Evolutionary conservation across 64 coral and sea anemone species (phyloP).

Genomic region (Montipora sp.): DNA sequence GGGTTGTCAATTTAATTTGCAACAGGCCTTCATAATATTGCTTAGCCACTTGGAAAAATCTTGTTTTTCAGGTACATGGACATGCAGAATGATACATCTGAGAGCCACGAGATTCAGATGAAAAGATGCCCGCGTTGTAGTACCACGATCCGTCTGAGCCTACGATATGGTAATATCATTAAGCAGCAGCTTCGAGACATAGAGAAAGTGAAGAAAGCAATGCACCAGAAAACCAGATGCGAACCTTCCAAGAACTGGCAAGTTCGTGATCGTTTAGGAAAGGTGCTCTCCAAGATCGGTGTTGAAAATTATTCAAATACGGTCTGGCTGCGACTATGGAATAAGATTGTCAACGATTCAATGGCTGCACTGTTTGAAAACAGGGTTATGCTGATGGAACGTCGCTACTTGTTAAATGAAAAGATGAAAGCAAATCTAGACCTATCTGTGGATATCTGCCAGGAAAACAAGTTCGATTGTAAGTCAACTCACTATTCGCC

Average conservation of each 20-base stretch:
- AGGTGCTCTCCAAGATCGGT: background rate
- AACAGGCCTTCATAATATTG: rapidly evolving
- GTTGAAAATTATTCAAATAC: too few species aligned
- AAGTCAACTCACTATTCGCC: background rate
- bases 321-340: too few species aligned
- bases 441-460: background rate
- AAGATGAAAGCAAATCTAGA: background rate
- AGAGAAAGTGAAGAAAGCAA: slow-evolving; percentile 56
- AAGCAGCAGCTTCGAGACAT: slow-evolving; percentile 57
- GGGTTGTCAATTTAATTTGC: too few species aligned
- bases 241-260: too few species aligned
- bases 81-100: background rate
- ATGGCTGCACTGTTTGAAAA: background rate
- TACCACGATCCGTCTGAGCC: slow-evolving; percentile 54
- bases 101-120: slow-evolving; percentile 37
- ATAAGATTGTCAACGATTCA: background rate
- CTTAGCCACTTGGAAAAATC: background rate
- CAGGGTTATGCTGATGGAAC: slow-evolving; percentile 28
- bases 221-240: background rate
- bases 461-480: background rate
- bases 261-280: background rate
- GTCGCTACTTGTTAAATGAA: background rate
- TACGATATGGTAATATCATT: slow-evolving; percentile 83
- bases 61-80: slow-evolving; percentile 44
- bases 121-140: slow-evolving; percentile 77